A percentile compares a stretch with the other conserved stretches of the same genome.
Conservation (phyloP, 2,113 vertebrate species). For the Pomatorhinus ruficollis region DNA sequence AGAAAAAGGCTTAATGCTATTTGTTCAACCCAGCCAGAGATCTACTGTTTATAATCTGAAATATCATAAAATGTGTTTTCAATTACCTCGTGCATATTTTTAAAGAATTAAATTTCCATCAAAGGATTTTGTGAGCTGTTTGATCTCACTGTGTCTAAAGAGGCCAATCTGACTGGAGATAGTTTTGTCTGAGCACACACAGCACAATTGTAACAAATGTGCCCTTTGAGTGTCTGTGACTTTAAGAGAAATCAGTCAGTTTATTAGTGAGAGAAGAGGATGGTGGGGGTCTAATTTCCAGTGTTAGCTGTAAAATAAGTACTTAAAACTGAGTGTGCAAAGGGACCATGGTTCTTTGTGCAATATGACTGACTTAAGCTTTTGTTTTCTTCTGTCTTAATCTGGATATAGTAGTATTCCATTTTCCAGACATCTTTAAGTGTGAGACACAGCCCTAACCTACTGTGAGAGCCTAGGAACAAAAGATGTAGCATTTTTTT, state of each 20-base stretch:
- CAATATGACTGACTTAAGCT: neutral
- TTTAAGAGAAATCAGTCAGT: neutral
- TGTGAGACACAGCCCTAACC: neutral
- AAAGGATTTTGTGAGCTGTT: slow-evolving; percentile 67
- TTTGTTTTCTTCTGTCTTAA: neutral
- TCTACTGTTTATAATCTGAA: slow-evolving; percentile 57
- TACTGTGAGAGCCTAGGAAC: neutral
- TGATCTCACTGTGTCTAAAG: slow-evolving; percentile 68
- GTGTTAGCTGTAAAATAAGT: neutral
- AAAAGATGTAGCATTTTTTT: neutral
- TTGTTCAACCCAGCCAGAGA: slow-evolving; percentile 57
- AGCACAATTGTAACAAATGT: neutral
- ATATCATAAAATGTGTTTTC: slow-evolving; percentile 69
- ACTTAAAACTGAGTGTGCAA: neutral
- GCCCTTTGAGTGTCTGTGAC: slow-evolving; percentile 4
- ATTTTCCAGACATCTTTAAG: neutral
- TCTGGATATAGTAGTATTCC: neutral
- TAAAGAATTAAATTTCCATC: slow-evolving; percentile 74
- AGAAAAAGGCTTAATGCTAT: slow-evolving; percentile 53
- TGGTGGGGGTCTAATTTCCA: neutral
- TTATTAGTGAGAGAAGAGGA: neutral
- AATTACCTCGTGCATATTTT: slow-evolving; percentile 74
- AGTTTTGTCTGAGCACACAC: slow-evolving; percentile 30
- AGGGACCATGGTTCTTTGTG: neutral
- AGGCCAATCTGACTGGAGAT: slow-evolving; percentile 39